Evolutionary conservation across 2,113 vertebrate species (phyloP).

Genomic region (Marmota monax): DNA sequence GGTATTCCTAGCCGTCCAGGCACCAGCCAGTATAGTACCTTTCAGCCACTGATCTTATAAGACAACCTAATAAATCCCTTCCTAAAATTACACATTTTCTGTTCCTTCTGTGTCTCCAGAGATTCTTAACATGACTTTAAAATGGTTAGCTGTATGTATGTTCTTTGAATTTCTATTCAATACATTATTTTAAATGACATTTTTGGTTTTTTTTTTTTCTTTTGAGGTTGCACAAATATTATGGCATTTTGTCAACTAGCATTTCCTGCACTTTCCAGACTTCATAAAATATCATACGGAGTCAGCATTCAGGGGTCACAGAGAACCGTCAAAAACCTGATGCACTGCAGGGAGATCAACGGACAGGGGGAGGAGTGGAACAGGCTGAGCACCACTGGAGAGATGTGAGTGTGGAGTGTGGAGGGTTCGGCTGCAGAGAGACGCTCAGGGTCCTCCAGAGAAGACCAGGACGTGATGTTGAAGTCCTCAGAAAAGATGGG

Average conservation of each 20-base stretch:
- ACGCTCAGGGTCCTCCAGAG: too few species aligned
- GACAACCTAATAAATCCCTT: neutral
- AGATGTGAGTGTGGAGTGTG: neutral
- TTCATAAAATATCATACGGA: neutral
- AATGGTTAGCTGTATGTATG: neutral
- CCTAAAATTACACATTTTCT: too few species aligned
- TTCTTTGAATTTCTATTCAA: neutral
- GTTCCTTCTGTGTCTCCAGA: too few species aligned
- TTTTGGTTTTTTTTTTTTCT: neutral
- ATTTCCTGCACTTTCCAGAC: neutral
- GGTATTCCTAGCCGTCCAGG: too few species aligned
- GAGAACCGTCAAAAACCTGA: too few species aligned
- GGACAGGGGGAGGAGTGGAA: too few species aligned
- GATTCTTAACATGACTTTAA: too few species aligned
- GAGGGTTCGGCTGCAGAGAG: neutral
- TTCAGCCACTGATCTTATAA: neutral
- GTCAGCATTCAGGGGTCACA: neutral
- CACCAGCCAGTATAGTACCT: neutral
- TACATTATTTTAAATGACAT: neutral
- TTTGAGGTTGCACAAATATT: neutral
- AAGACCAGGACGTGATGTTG: too few species aligned
- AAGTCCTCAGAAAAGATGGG: neutral
- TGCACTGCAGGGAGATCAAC: too few species aligned
- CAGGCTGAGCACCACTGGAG: neutral
- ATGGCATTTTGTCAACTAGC: neutral